Conservation (phyloP, 2,888 invertebrate genomes). For the Himalopsyche anomala region DNA sequence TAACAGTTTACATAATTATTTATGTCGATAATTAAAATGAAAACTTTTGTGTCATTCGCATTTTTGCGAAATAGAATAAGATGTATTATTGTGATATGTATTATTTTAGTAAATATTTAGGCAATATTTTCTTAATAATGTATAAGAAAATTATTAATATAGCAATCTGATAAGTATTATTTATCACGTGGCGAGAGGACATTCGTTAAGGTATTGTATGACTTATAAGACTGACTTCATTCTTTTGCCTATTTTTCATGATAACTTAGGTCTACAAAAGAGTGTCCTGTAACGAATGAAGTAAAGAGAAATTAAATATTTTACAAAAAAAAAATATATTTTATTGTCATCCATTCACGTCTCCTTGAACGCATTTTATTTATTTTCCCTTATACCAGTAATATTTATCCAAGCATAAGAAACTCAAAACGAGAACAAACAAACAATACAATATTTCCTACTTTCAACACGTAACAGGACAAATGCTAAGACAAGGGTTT, state of each 20-base stretch:
- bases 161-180: slow-evolving; percentile 29
- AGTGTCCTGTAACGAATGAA: slow-evolving; percentile 24
- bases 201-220: slow-evolving; percentile 35
- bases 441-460: neutral
- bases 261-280: slow-evolving; percentile 35
- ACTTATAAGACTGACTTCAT: slow-evolving; percentile 40
- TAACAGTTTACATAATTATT: slow-evolving; percentile 13
- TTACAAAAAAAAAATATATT: neutral
- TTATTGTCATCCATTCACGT: slow-evolving; percentile 1
- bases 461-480: no score
- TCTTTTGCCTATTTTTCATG: slow-evolving; percentile 39
- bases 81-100: slow-evolving; percentile 43
- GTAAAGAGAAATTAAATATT: slow-evolving; percentile 42
- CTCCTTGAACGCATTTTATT: neutral
- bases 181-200: slow-evolving; percentile 9
- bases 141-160: slow-evolving; percentile 34
- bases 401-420: slow-evolving; percentile 11
- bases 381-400: neutral
- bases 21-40: neutral
- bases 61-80: slow-evolving; percentile 40
- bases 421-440: slow-evolving; percentile 3
- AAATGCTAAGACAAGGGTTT: no score
- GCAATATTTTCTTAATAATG: slow-evolving; percentile 11
- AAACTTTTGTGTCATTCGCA: slow-evolving; percentile 29
- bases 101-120: slow-evolving; percentile 36